Conservation (phyloP, 1,140 invertebrate species). For the Papilio xuthus region DNA sequence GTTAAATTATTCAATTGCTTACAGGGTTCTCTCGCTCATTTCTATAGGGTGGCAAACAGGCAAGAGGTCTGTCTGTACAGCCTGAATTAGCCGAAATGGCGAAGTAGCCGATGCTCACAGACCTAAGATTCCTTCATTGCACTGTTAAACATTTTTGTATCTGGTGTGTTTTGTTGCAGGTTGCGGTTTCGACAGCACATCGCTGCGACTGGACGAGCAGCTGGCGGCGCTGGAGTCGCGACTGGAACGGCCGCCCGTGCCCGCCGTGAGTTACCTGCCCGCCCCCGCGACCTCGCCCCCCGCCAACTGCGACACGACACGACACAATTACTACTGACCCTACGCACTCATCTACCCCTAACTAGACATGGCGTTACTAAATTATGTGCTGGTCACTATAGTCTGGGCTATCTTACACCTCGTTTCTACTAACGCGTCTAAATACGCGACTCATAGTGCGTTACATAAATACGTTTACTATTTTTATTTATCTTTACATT, state of each 20-base stretch:
- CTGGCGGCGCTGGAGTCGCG: conserved; percentile 88
- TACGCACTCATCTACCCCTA: background rate
- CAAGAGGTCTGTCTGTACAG: too few relatives aligned
- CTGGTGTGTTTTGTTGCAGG: conserved; percentile 66
- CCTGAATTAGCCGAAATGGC: too few relatives aligned
- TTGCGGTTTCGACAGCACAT: conserved; percentile 88
- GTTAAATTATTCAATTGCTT: background rate
- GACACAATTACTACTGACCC: conserved; percentile 40
- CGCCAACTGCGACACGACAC: conserved; percentile 38
- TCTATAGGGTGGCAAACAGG: too few relatives aligned
- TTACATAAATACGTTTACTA: background rate
- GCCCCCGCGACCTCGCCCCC: conserved; percentile 19
- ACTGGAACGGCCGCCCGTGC: conserved; percentile 73
- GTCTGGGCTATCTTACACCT: too few relatives aligned
- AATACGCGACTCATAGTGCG: background rate
- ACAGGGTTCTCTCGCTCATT: too few relatives aligned
- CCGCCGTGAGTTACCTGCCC: conserved; percentile 73
- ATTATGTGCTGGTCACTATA: too few relatives aligned
- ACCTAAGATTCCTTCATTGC: too few relatives aligned
- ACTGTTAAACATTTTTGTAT: too few relatives aligned
- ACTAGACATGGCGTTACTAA: background rate
- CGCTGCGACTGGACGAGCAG: conserved; percentile 90
- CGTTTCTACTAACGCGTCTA: too few relatives aligned
- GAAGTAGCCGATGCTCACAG: too few relatives aligned
- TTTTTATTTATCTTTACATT: too few relatives aligned